Percentiles rank a stretch among this genome's conserved stretches.
These are phyloP conservation scores for Teinopalpus imperialis DNA, from an alignment of 2,888 invertebrate genomes.

Conservation along the genomic window DNA sequence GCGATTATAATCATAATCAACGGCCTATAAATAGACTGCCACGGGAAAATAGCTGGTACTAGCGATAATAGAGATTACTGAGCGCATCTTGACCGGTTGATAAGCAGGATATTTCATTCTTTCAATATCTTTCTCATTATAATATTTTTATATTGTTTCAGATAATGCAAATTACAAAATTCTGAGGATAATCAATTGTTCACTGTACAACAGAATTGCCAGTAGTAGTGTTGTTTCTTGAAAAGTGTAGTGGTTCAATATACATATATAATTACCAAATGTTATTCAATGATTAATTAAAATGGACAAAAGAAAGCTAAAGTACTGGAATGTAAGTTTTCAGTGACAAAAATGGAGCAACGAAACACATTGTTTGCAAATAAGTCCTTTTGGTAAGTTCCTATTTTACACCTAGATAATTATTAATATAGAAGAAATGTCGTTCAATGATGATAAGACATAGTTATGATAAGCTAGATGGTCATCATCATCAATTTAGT, in stretches of 20 bases:
- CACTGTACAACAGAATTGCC: too few species aligned
- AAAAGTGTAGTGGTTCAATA: constrained; percentile 1
- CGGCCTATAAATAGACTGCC: too few species aligned
- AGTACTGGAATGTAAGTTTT: constrained; percentile 30
- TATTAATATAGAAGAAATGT: neutral
- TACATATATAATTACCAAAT: constrained; percentile 2
- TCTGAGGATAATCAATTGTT: neutral
- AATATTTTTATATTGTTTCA: constrained; percentile 32
- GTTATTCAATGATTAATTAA: constrained; percentile 34
- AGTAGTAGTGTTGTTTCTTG: too few species aligned
- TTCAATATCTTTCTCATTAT: constrained; percentile 14
- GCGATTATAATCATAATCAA: too few species aligned
- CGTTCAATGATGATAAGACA: too few species aligned
- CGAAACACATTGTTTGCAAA: constrained; percentile 40
- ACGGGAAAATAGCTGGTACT: too few species aligned
- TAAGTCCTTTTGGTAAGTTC: constrained; percentile 58
- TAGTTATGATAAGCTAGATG: too few species aligned
- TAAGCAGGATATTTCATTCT: too few species aligned
- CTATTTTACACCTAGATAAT: constrained; percentile 18
- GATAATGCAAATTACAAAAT: constrained; percentile 13
- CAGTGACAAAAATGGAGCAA: constrained; percentile 55
- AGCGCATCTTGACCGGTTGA: too few species aligned
- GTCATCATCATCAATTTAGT: too few species aligned
- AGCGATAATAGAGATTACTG: too few species aligned
- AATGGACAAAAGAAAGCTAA: constrained; percentile 46